A percentile compares a stretch with the other conserved stretches of the same genome.
phyloP scores from a whole-genome alignment of 2,888 invertebrate species.

The Criorhina ranunculi region DNA sequence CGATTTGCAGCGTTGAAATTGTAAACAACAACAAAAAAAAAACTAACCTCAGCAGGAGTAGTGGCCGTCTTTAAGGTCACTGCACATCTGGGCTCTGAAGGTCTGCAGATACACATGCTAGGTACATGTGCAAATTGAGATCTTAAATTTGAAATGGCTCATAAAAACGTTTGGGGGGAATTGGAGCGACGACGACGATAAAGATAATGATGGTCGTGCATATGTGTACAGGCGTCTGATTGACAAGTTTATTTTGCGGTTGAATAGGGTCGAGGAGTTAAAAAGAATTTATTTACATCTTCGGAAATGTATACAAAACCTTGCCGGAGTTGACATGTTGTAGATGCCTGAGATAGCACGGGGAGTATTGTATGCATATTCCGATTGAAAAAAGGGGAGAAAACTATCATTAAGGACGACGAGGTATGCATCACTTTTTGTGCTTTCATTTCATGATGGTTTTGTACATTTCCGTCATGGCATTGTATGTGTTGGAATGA shows the following conservation, averaged over 20 bases:
- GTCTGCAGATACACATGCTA: conserved; percentile 28
- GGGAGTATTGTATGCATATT: no score
- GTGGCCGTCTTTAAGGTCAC: conserved; percentile 61
- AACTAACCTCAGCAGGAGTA: conserved; percentile 10
- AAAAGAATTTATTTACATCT: conserved; percentile 37
- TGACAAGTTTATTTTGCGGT: conserved; percentile 67
- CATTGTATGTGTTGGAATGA: no score
- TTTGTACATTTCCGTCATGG: no score
- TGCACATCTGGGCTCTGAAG: conserved; percentile 41
- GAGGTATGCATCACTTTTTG: no score
- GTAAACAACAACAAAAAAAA: background rate
- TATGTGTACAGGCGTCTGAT: conserved; percentile 26
- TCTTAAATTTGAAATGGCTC: conserved; percentile 53
- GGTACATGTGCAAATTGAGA: conserved; percentile 51
- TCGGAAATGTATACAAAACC: background rate
- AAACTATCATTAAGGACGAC: no score
- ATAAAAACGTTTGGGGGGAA: conserved; percentile 30
- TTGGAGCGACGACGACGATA: background rate
- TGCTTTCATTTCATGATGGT: no score
- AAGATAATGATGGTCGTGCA: background rate
- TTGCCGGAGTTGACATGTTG: background rate
- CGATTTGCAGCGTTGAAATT: conserved; percentile 20
- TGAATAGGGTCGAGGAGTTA: conserved; percentile 35
- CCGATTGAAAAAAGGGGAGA: no score
- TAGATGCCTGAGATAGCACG: background rate